Evolutionary conservation across 2,888 invertebrate genomes (phyloP), one percentile per base, ranked within the genome.

Genomic region (Bugulina stolonifera): DNA sequence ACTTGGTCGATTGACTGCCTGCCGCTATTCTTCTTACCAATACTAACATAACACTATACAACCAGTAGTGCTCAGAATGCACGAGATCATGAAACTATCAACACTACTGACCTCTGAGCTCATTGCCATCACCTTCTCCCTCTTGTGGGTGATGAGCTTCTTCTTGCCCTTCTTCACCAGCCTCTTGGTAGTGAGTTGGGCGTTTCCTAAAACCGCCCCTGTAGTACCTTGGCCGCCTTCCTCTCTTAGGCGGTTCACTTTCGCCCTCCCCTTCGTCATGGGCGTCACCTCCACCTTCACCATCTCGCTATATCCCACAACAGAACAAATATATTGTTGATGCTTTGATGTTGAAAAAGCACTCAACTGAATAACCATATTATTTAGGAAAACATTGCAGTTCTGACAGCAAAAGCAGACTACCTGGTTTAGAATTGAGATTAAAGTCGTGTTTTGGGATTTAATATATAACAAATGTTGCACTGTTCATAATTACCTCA

Each of bases 121-220:
- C 64, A 32, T 64, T 64, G 29, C 64, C 64, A 64, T 64, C 64
- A 27, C 64, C 64, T 14, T 32, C 32, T 14, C 32, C 64, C n/a
- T 64, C 64, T 34, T 29, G 64, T 27, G 32, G 32, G 25, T 22
- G 25, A 2, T 64, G 25, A 64, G 25, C 10, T 18, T 64, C 64
- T 10, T 14, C 64, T n/a, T n/a, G n/a, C n/a, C n/a, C n/a, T 14
- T 14, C 34, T 23, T 55, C 55, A 25, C 27, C 64, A 25, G 25
- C 64, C 32, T 64, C 64, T 10, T 64, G 22, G 64, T 64, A 64
- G 23, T 5, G 3, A 18, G 18, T 32, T 27, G 64, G 64, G 14
- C 64, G 27, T 5, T 64, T 64, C 3, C 64, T 25, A 32, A 29
- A 64, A 14, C 64, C 18, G 18, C 43, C 43, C 3, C 64, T 2